Evolutionary conservation across 2,797 vertebrate species (phyloP).

Genomic region (Salarias fasciatus): DNA sequence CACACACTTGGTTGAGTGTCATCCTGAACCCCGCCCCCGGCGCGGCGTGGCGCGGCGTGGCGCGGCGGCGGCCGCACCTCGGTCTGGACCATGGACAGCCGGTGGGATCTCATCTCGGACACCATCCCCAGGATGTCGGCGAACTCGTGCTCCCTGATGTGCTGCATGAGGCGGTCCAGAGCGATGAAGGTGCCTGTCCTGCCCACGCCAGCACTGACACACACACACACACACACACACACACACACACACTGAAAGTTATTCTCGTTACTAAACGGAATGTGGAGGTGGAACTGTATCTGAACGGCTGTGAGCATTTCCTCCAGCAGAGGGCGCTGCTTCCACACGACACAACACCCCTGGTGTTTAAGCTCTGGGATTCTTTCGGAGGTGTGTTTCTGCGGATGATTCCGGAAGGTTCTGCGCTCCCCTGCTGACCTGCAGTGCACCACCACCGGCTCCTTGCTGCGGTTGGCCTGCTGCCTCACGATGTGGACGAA

Average conservation of each 20-base stretch:
- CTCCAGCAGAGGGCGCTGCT: no score
- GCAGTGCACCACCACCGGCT: slow-evolving; percentile 94
- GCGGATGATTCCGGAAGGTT: no score
- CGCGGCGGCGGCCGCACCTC: slow-evolving; percentile 77
- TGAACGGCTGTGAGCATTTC: no score
- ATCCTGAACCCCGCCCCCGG: no score
- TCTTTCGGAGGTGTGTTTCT: no score
- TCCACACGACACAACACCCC: no score
- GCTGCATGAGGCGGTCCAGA: slow-evolving; percentile 94
- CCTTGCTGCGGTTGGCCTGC: slow-evolving; percentile 88
- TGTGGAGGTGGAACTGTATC: no score
- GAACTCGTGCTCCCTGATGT: slow-evolving; percentile 93
- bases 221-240: not conserved
- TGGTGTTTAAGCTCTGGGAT: no score
- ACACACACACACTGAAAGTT: no score
- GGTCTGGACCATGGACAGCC: slow-evolving; percentile 98
- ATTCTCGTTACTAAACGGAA: no score
- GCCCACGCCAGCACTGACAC: slow-evolving; percentile 91
- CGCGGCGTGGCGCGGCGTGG: no score
- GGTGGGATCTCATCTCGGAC: slow-evolving; percentile 93
- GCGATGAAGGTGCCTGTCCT: slow-evolving; percentile 96
- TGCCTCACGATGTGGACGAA: slow-evolving; percentile 95
- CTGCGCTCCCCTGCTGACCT: slow-evolving; percentile 78
- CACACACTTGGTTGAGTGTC: no score
- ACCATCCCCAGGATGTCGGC: slow-evolving; percentile 93